Conservation (phyloP, 1,140 invertebrate genomes). For the Drosophila mauritiana region DNA sequence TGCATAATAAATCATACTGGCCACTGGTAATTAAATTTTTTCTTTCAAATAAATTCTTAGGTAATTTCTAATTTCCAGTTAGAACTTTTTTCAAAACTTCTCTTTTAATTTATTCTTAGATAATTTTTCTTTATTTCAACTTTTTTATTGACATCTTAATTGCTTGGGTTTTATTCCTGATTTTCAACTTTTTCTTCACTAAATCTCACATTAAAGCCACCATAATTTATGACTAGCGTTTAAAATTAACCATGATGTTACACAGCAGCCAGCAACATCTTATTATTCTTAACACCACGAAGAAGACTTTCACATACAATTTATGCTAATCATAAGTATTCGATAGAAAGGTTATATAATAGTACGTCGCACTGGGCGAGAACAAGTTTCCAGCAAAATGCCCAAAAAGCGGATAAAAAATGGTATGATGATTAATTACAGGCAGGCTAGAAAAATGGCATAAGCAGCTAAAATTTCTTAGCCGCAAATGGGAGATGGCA, state of each 20-base stretch:
- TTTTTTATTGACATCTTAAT: conserved; percentile 47
- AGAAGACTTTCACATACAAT: conserved; percentile 44
- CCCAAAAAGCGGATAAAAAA: conserved; percentile 29
- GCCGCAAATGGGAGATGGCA: conserved; percentile 36
- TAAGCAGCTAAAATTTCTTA: conserved; percentile 61
- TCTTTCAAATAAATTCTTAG: conserved; percentile 25
- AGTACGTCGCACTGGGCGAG: conserved; percentile 12
- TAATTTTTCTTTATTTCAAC: conserved; percentile 48
- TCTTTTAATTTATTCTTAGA: conserved; percentile 36
- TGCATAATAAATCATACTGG: conserved; percentile 14
- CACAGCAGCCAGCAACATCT: conserved; percentile 29
- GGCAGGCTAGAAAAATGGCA: conserved; percentile 69
- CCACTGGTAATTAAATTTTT: conserved; percentile 21
- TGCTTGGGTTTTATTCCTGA: conserved; percentile 33
- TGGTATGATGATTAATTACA: conserved; percentile 71
- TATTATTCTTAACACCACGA: conserved; percentile 15
- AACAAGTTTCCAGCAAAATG: conserved; percentile 60
- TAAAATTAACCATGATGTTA: conserved; percentile 74
- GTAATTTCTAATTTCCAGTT: conserved; percentile 44
- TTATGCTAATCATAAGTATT: conserved; percentile 52
- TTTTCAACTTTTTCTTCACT: conserved; percentile 37
- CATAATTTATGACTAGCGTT: conserved; percentile 53
- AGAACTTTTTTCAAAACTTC: conserved; percentile 19
- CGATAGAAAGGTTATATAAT: conserved; percentile 70
- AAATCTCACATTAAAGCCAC: conserved; percentile 6